Conservation (phyloP, 2,888 invertebrate species). For the Hetaerina titia region DNA sequence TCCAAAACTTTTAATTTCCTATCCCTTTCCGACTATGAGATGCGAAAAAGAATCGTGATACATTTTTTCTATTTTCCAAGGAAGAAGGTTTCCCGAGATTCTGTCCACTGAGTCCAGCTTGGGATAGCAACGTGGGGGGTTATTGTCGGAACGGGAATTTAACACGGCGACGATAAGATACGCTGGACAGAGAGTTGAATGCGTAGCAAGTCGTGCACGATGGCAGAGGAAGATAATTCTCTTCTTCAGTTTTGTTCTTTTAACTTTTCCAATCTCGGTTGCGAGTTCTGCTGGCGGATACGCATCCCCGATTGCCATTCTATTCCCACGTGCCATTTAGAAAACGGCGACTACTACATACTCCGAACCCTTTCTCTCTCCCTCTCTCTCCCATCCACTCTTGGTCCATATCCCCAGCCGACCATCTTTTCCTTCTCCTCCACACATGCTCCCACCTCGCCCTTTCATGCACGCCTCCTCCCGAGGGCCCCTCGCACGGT, state of each 20-base stretch:
- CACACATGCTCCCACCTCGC: background rate
- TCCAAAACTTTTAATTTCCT: too few relatives aligned
- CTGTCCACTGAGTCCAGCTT: too few relatives aligned
- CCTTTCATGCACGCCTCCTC: background rate
- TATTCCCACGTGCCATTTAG: slow-evolving; percentile 13
- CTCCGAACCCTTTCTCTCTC: background rate
- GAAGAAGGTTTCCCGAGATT: too few relatives aligned
- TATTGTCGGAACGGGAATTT: background rate
- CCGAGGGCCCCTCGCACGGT: too few relatives aligned
- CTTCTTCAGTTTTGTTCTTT: background rate
- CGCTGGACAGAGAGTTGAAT: background rate
- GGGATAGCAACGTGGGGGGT: background rate
- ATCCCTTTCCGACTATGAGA: too few relatives aligned
- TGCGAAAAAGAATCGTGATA: too few relatives aligned
- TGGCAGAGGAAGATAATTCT: background rate
- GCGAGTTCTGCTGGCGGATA: background rate
- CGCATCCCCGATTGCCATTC: background rate
- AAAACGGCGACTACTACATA: background rate
- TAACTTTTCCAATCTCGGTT: slow-evolving; percentile 44
- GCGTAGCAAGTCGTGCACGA: background rate
- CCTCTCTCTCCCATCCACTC: background rate
- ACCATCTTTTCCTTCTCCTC: background rate
- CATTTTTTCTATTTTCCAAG: too few relatives aligned
- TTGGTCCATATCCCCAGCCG: background rate
- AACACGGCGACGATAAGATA: background rate